Evolutionary conservation across 1,140 invertebrate species (phyloP), one percentile per base, ranked within the genome.

Genomic region (Cataglyphis hispanica): DNA sequence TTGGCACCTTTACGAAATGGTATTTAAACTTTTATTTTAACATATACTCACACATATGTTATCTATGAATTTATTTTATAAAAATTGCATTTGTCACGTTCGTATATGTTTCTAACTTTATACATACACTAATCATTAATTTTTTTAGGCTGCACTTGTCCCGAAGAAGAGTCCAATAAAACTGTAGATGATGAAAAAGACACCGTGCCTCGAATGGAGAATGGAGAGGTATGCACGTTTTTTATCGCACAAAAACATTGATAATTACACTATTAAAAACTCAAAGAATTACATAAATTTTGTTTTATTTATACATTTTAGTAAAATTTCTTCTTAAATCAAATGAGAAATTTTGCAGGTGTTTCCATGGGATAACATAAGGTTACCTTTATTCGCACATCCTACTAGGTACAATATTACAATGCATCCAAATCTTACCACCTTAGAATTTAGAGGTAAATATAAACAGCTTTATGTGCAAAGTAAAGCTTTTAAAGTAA

Each of bases 361-460:
- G 53, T 99, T 98, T 93, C 98, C 98, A 43, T 99, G 98, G 98
- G 96, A 98, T 84, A 96, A 97, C 91, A 96, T 98, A 84, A 96
- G 98, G 77, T 96, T 99, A 87, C 99, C 99, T 6, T 96, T 95
- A 53, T 97, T 97, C 92, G 96, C 97, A 31, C 96, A 97, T 91
- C 99, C 99, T 34, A 95, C 97, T 86, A 96, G 97, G 86, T 99
- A 99, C 93, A 97, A 97, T 91, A 96, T 99, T 34, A 97, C 97
- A 92, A 97, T 99, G 80, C 98, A 99, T 95, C 98, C 99, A 64
- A 99, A 99, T 95, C 95, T 99, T 27, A 98, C 98, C 27, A 98
- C 98, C 46, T 96, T 98, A 64, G 97, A 98, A 94, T 96, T 99
- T 60, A 97, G 97, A 96, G 98, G 98, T 98, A 95, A 89, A 60